Evolutionary conservation across 1,140 invertebrate species (phyloP).

Genomic region (Procambarus clarkii): DNA sequence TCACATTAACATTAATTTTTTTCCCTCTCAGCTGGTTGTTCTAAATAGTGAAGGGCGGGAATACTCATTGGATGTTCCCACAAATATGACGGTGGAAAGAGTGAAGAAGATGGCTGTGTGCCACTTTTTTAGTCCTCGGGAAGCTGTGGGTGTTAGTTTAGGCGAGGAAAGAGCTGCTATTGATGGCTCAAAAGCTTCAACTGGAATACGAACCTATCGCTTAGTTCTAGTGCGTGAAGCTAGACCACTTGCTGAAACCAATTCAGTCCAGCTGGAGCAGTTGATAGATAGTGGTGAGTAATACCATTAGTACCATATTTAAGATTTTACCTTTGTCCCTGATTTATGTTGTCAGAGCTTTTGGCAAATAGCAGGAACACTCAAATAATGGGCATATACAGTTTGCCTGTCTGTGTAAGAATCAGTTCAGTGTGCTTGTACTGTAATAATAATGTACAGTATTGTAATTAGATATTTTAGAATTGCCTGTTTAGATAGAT

Average conservation of each 20-base stretch:
- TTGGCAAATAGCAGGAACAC: no score
- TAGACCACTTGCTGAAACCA: conserved; percentile 39
- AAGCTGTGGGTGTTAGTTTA: conserved; percentile 18
- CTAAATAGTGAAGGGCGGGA: conserved; percentile 57
- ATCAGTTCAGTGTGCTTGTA: no score
- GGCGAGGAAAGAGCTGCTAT: conserved; percentile 34
- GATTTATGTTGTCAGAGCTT: no score
- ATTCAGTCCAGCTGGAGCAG: conserved; percentile 47
- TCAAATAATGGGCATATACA: no score
- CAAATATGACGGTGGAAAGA: conserved; percentile 45
- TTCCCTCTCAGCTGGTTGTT: conserved; percentile 45
- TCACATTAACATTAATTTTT: no score
- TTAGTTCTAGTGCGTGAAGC: conserved; percentile 52
- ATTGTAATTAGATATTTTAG: no score
- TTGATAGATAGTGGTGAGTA: conserved; percentile 23
- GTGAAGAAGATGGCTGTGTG: conserved; percentile 67
- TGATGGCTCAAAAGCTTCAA: conserved; percentile 8
- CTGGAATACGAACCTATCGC: conserved; percentile 26
- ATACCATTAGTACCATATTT: no score
- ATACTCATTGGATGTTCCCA: conserved; percentile 56
- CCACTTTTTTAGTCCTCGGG: conserved; percentile 56
- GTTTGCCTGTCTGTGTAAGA: no score
- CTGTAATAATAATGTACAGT: no score
- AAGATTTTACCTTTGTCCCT: no score
- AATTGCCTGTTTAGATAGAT: no score